Percentiles rank a stretch among this genome's conserved stretches.
Conservation (phyloP, 2,113 vertebrate genomes). For the Cyprinodon variegatus region DNA sequence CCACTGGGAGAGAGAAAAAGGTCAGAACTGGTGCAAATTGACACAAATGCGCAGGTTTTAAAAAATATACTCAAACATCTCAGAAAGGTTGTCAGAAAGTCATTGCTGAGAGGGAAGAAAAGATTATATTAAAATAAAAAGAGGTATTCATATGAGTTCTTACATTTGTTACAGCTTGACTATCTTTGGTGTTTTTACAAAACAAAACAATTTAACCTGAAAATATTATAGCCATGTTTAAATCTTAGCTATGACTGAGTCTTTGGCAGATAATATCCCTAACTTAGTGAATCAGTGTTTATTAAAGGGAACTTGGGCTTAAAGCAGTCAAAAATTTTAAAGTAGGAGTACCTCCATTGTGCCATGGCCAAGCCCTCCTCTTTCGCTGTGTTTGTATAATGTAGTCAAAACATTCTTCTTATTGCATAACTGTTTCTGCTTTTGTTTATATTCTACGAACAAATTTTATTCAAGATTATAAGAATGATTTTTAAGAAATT, state of each 20-base stretch:
- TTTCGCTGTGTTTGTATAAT: too few relatives aligned
- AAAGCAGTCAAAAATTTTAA: not conserved
- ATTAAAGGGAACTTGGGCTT: too few relatives aligned
- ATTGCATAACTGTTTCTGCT: not conserved
- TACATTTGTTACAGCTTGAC: not conserved
- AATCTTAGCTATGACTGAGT: not conserved
- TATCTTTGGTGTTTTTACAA: not conserved
- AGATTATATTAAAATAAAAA: not conserved
- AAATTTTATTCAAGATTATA: not conserved
- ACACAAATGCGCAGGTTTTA: not conserved
- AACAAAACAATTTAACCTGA: not conserved
- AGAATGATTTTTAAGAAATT: not conserved
- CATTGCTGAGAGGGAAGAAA: not conserved
- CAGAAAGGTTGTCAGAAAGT: not conserved
- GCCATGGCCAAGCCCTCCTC: too few relatives aligned
- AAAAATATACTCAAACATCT: conserved; percentile 1
- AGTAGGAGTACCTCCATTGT: not conserved
- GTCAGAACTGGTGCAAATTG: conserved; percentile 8
- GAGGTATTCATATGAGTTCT: not conserved
- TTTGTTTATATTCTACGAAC: too few relatives aligned
- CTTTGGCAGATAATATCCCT: too few relatives aligned
- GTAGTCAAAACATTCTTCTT: not conserved
- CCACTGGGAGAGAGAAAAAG: conserved; percentile 33
- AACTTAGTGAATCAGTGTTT: not conserved
- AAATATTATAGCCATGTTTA: not conserved